Base-by-base conservation (phyloP, 2,888 invertebrate species). In the Idaea aversata region DNA sequence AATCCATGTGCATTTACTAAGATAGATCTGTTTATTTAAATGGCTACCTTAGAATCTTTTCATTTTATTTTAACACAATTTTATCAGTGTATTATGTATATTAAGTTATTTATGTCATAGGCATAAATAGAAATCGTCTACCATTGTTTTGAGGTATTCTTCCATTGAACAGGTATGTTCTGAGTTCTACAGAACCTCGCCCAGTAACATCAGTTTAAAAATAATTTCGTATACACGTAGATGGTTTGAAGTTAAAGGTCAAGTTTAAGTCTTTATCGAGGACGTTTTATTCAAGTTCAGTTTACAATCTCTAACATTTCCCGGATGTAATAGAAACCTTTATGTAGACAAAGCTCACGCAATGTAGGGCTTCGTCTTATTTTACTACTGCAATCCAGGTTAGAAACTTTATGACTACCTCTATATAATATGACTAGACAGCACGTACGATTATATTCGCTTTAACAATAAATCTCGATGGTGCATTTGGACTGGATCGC, bases 211-310 rank as follows among this genome's bases (percentile, higher is more conserved):
- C 25, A 35, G 57, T 25, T 36, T 65, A 66, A 61, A 68, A 65
- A 65, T 66, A 67, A 65, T 47, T 65, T 35, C n/a, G 57, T 25
- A 36, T 62, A n/a, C n/a, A n/a, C n/a, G 34, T 16, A 66, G 63
- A 62, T 63, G 64, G 61, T 61, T 64, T 60, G 65, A 67, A 64
- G 68, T 64, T 65, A 73, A 70, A 70, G 70, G 73, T 73, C 72
- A 73, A 71, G 70, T 65, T 67, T 68, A 66, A 62, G 38, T 64
- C 59, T 70, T 7, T 66, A 61, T 61, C 71, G 70, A 72, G 73
- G 72, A 71, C 72, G 64, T 60, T 57, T 34, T 58, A 59, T 67
- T 69, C 73, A 75, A 75, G 72, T 70, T 72, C 71, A 73, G 34
- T 13, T 59, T 47, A 47, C 59, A 16, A 59, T 59, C 16, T 25